A percentile compares a stretch with the other conserved stretches of the same genome.
Conservation (phyloP, 2,113 vertebrate species). For the Ciconia maguari region DNA sequence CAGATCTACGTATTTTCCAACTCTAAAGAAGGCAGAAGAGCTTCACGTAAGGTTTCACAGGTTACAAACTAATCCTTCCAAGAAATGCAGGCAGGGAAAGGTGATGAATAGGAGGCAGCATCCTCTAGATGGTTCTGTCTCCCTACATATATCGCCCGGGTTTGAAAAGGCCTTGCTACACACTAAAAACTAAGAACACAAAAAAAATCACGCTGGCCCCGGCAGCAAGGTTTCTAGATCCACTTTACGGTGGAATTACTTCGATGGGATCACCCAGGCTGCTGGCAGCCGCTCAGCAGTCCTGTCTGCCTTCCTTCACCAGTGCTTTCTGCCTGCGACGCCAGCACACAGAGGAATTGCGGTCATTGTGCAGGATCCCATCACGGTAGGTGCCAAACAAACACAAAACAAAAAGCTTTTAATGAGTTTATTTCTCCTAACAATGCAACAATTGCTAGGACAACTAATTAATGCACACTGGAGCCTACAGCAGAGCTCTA, state of each 20-base stretch:
- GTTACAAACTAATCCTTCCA: not conserved
- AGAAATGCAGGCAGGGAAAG: not conserved
- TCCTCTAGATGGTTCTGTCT: not conserved
- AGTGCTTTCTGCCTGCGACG: no score
- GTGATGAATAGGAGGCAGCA: not conserved
- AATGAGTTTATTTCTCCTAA: slow-evolving; percentile 11
- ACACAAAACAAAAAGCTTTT: slow-evolving; percentile 7
- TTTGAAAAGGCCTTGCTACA: not conserved
- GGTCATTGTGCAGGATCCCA: not conserved
- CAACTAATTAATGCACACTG: not conserved
- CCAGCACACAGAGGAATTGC: not conserved
- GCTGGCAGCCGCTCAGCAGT: not conserved
- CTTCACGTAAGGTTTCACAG: not conserved
- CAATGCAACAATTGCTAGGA: not conserved
- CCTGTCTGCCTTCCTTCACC: not conserved
- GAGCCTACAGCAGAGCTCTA: not conserved
- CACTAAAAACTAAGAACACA: not conserved
- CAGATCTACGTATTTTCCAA: not conserved
- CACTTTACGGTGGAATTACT: not conserved
- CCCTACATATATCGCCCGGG: fast-evolving
- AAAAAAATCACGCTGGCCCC: not conserved
- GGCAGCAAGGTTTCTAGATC: not conserved
- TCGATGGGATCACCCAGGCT: not conserved
- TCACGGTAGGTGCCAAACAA: not conserved
- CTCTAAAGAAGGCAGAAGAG: not conserved